A percentile compares a stretch with the other conserved stretches of the same genome.
Evolutionary conservation across 2,113 vertebrate genomes (phyloP).

Genomic region (Pheucticus melanocephalus): DNA sequence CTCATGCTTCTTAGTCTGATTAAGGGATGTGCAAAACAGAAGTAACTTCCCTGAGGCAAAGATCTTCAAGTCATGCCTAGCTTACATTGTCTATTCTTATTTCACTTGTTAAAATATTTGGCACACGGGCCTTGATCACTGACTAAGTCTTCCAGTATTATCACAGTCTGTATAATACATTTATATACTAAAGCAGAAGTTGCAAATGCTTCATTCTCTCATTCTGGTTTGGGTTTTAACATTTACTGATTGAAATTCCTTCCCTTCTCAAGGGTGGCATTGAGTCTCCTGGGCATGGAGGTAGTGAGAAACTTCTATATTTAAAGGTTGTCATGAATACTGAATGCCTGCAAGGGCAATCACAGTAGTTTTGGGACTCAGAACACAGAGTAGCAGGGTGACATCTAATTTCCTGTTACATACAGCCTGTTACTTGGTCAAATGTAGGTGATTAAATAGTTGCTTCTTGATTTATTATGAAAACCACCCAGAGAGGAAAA

Average conservation of each 20-base stretch:
- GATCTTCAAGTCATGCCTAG: slow-evolving; percentile 59
- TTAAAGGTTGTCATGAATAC: neutral
- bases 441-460: neutral
- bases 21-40: slow-evolving; percentile 49
- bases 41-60: slow-evolving; percentile 66
- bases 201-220: neutral
- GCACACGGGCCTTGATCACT: slow-evolving; percentile 9
- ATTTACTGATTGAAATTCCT: neutral
- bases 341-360: neutral
- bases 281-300: neutral
- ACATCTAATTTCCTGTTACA: neutral
- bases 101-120: slow-evolving; percentile 2
- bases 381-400: neutral
- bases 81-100: neutral
- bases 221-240: neutral
- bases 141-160: neutral
- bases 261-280: neutral
- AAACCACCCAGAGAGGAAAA: neutral
- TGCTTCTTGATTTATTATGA: neutral
- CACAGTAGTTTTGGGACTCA: neutral
- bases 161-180: neutral
- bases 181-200: neutral
- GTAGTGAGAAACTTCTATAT: neutral
- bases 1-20: neutral
- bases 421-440: neutral